A percentile compares a stretch with the other conserved stretches of the same genome.
Conservation (phyloP, 1,140 invertebrate genomes). For the Drosophila sucinea region DNA sequence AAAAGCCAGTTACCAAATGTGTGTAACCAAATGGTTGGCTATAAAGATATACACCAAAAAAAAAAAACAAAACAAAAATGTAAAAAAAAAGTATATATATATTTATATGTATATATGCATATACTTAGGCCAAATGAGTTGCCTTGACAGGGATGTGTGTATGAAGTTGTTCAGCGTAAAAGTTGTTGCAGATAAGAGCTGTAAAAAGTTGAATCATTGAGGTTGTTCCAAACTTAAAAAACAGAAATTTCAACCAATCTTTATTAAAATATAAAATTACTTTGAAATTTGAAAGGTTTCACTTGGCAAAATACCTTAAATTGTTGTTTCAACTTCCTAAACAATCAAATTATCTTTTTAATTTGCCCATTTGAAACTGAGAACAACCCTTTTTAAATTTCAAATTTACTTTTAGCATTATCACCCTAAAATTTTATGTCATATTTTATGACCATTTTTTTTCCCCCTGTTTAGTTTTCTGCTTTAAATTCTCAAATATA, state of each 20-base stretch:
- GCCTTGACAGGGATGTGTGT: slow-evolving; percentile 27
- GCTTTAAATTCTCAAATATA: slow-evolving; percentile 44
- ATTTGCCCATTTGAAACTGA: background rate
- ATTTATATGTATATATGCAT: slow-evolving; percentile 42
- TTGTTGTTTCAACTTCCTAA: too few relatives aligned
- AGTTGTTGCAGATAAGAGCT: slow-evolving; percentile 11
- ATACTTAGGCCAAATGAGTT: slow-evolving; percentile 50
- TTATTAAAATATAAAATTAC: background rate
- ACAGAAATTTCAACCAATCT: background rate
- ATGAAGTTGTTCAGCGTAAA: slow-evolving; percentile 4
- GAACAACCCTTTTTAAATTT: background rate
- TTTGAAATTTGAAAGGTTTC: too few relatives aligned
- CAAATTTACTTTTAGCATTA: background rate
- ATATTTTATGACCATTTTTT: slow-evolving; percentile 6
- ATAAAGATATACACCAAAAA: slow-evolving; percentile 58
- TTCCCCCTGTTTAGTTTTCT: slow-evolving; percentile 35
- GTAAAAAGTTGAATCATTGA: slow-evolving; percentile 1
- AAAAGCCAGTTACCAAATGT: slow-evolving; percentile 50
- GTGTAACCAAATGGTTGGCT: slow-evolving; percentile 61
- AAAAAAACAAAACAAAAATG: slow-evolving; percentile 41
- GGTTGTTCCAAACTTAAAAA: background rate
- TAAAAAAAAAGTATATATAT: slow-evolving; percentile 55
- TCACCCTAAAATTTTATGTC: background rate
- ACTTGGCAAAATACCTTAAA: too few relatives aligned
- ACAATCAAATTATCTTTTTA: too few relatives aligned